Evolutionary conservation across 1,140 invertebrate genomes (phyloP), one percentile per base, ranked within the genome.

Genomic region (Drosophila repletoides): DNA sequence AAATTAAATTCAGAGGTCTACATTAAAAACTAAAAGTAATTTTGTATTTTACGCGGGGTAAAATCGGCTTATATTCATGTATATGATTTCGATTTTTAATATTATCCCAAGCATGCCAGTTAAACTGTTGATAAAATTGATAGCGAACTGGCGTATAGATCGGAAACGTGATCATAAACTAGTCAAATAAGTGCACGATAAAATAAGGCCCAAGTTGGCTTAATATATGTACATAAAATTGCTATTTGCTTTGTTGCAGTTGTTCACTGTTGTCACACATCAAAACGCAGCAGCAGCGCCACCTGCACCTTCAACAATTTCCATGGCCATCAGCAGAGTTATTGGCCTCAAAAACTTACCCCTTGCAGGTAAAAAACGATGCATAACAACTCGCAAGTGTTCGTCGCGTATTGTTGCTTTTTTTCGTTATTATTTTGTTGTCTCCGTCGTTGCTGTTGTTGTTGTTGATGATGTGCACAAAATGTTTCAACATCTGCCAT

Each of bases 271-370:
- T 79, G 79, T 84, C 79, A 84, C 71, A 83, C 80, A 83, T 83
- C 74, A 77, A 70, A 76, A 70, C 79, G 58, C 79, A 66, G 41
- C 76, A 29, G 60, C 36, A 46, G 33, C 6, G 14, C 33, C 29
- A 67, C 55, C 10, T 48, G 49, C 19, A 48, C 34, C 60, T 48
- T 45, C 74, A 58, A 48, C 77, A 77, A 61, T 72, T 74, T 59
- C 80, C 79, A 84, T 74, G 79, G 79, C 74, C 79, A 84, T 84
- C 79, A 67, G 45, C 79, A 74, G 71, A 75, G 79, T 75, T 83
- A 83, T 86, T 83, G 79, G 79, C 79, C 79, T 84, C 79, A 75
- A 83, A 83, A 72, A 84, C 60, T 74, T n/a, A n/a, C n/a, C n/a
- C n/a, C n/a, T n/a, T 45, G 79, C 74, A 72, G 80, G 71, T 83